A percentile compares a stretch with the other conserved stretches of the same genome.
These are phyloP conservation scores for Copidosoma floridanum DNA, from an alignment of 1,140 invertebrate genomes.

Conservation along the genomic window DNA sequence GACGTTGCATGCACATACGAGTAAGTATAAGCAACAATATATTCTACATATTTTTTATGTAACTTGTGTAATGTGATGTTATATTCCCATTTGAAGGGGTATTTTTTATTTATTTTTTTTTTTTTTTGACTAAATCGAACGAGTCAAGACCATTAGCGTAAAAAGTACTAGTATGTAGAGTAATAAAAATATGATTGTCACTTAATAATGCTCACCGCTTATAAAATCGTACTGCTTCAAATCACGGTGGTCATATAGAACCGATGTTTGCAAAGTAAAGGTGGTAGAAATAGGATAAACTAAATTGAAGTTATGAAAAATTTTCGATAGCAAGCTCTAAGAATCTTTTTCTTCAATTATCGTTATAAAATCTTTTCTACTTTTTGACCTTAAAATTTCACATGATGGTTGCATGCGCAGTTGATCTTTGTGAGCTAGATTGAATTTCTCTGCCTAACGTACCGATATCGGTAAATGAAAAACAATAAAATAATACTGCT, in stretches of 20 bases:
- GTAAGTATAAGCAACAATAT: not conserved
- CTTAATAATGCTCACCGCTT: not conserved
- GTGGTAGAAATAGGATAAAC: too few relatives aligned
- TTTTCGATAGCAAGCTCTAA: too few relatives aligned
- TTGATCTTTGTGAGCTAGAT: slow-evolving; percentile 53
- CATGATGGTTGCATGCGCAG: slow-evolving; percentile 54
- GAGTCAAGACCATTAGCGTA: too few relatives aligned
- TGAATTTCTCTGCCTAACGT: slow-evolving; percentile 54
- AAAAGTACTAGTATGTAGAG: too few relatives aligned
- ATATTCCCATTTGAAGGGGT: slow-evolving; percentile 8
- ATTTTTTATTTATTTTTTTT: slow-evolving; percentile 5
- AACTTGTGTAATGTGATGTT: too few relatives aligned
- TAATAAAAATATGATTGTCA: slow-evolving; percentile 2
- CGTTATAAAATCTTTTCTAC: slow-evolving; percentile 22
- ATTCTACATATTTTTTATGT: not conserved
- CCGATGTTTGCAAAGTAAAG: slow-evolving; percentile 1
- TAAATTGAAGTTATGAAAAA: too few relatives aligned
- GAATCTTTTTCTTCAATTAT: too few relatives aligned
- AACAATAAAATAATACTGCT: slow-evolving; percentile 29
- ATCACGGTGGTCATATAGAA: too few relatives aligned
- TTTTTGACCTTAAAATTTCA: slow-evolving; percentile 54
- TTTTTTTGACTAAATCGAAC: not conserved
- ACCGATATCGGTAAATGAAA: slow-evolving; percentile 36
- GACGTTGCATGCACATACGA: not conserved
- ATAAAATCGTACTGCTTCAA: too few relatives aligned